These are phyloP conservation scores for Barypeithes pellucidus DNA, from an alignment of 2,888 invertebrate genomes.

Conservation along the genomic window DNA sequence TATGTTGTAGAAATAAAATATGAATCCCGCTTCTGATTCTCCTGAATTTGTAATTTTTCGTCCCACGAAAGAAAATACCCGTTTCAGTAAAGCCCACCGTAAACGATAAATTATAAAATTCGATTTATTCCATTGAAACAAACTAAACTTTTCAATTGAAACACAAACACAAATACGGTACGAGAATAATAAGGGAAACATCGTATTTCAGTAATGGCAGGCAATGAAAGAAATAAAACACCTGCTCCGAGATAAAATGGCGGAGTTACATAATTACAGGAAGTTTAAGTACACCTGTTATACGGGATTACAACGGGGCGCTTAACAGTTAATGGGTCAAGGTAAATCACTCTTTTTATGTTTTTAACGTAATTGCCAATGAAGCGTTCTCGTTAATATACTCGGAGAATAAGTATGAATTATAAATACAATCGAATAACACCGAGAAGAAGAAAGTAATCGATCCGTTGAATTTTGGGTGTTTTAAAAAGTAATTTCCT, in stretches of 20 bases:
- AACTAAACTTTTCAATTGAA: background rate
- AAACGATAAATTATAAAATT: too few relatives aligned
- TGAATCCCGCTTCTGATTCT: too few relatives aligned
- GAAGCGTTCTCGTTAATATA: background rate
- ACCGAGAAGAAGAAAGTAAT: too few relatives aligned
- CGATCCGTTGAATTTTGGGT: too few relatives aligned
- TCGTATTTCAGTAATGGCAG: background rate
- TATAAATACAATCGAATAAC: background rate
- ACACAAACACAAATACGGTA: background rate
- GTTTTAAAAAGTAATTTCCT: too few relatives aligned
- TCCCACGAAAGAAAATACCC: too few relatives aligned
- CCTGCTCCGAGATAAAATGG: background rate
- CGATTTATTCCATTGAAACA: background rate
- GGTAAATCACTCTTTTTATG: background rate
- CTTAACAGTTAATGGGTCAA: background rate
- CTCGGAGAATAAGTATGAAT: background rate
- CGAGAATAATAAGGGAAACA: background rate
- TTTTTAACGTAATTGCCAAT: background rate
- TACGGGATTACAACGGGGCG: background rate
- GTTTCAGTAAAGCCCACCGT: too few relatives aligned
- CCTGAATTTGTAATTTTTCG: too few relatives aligned
- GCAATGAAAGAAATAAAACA: conserved; percentile 10
- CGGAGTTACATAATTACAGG: background rate
- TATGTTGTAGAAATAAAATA: too few relatives aligned
- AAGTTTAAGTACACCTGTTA: background rate